A percentile compares a stretch with the other conserved stretches of the same genome.
Evolutionary conservation across 2,797 vertebrate species (phyloP).

Genomic region (Neosilurus mollespiculum): DNA sequence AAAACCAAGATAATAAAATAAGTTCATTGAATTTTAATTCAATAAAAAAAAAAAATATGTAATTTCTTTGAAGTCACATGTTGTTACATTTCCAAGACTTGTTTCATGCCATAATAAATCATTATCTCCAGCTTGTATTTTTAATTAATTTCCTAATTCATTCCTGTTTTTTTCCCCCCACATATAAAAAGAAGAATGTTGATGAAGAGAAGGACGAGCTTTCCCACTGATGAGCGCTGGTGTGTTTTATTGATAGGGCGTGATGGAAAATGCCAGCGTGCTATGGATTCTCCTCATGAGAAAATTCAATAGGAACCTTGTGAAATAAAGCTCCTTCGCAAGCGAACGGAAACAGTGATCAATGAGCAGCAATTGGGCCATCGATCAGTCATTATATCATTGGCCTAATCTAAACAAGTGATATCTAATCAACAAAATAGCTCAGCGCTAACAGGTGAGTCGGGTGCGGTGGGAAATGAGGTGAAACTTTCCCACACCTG

Average conservation of each 20-base stretch:
- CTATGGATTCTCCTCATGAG: slow-evolving; percentile 54
- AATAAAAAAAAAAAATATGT: too few species aligned
- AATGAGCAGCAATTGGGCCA: slow-evolving; percentile 63
- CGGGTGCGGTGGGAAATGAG: slow-evolving; percentile 14
- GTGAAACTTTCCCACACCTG: background rate
- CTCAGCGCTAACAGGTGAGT: slow-evolving; percentile 48
- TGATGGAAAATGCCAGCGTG: slow-evolving; percentile 47
- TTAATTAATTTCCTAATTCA: too few species aligned
- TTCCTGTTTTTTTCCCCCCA: background rate
- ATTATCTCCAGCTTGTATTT: too few species aligned
- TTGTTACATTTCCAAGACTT: background rate
- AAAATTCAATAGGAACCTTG: slow-evolving; percentile 57
- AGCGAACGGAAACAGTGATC: slow-evolving; percentile 62
- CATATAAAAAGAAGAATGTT: background rate
- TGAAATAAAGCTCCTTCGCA: slow-evolving; percentile 55
- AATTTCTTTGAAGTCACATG: background rate
- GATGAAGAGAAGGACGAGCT: background rate
- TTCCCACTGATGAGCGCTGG: slow-evolving; percentile 50
- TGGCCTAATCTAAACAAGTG: slow-evolving; percentile 61
- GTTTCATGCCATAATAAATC: background rate
- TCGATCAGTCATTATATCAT: slow-evolving; percentile 63
- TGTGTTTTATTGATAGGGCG: slow-evolving; percentile 59
- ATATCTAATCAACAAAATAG: slow-evolving; percentile 58
- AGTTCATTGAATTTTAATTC: too few species aligned
- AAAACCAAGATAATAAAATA: background rate